Conservation (phyloP, 2,888 invertebrate species). For the Eledona agricola region DNA sequence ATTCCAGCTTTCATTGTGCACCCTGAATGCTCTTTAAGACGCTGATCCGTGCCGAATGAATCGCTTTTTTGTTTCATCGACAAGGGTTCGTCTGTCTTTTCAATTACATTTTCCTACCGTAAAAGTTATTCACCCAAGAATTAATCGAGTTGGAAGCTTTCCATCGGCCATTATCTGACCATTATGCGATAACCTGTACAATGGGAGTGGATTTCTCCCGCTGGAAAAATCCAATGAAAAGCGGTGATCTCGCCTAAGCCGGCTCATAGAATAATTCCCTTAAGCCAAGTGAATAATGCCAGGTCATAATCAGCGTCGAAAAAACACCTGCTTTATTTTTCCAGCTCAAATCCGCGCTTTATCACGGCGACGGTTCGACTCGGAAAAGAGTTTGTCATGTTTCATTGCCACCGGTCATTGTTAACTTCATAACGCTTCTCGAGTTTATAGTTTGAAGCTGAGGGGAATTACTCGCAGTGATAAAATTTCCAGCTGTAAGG, state of each 20-base stretch:
- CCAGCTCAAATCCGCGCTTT: too few species aligned
- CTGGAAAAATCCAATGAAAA: constrained; percentile 36
- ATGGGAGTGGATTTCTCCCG: constrained; percentile 36
- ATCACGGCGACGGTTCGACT: constrained; percentile 3
- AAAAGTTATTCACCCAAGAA: constrained; percentile 9
- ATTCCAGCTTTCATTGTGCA: constrained; percentile 17
- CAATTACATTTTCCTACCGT: constrained; percentile 12
- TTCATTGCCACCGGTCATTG: constrained; percentile 19
- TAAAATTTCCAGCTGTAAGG: constrained; percentile 19
- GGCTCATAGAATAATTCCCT: constrained; percentile 28
- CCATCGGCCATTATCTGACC: constrained; percentile 38
- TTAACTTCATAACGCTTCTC: constrained; percentile 19
- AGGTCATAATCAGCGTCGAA: constrained; percentile 21
- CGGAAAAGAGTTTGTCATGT: constrained; percentile 12
- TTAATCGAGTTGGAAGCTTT: constrained; percentile 19
- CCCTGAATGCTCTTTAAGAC: constrained; percentile 5
- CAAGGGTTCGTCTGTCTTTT: constrained; percentile 15
- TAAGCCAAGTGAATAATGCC: constrained; percentile 32
- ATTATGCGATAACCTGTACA: constrained; percentile 37
- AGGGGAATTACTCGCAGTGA: constrained; percentile 15
- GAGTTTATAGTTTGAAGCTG: constrained; percentile 23
- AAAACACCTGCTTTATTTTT: constrained; percentile 31
- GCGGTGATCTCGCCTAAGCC: constrained; percentile 40
- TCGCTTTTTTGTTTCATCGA: constrained; percentile 14
- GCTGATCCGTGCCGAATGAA: constrained; percentile 8